Conservation (phyloP, 1,140 invertebrate species). For the Musca vetustissima region DNA sequence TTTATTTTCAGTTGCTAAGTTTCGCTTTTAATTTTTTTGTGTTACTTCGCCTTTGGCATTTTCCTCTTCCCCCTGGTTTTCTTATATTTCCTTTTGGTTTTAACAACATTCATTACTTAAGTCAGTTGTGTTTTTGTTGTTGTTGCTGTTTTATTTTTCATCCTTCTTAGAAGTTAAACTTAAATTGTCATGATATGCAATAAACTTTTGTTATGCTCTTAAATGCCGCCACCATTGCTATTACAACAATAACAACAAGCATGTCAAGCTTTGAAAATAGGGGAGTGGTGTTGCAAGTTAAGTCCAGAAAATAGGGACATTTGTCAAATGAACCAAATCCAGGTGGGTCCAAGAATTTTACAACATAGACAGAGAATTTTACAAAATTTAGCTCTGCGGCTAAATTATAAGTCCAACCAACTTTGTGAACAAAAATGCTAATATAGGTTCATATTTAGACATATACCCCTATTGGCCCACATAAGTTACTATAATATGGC, state of each 20-base stretch:
- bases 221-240: constrained; percentile 11
- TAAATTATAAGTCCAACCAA: too few species aligned
- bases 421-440: too few species aligned
- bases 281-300: too few species aligned
- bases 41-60: background rate
- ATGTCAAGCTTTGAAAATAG: background rate
- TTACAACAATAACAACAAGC: constrained; percentile 12
- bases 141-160: background rate
- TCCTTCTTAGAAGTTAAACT: constrained; percentile 16
- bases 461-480: too few species aligned
- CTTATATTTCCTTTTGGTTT: background rate
- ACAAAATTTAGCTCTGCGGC: too few species aligned
- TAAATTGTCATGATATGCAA: constrained; percentile 21
- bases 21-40: constrained; percentile 10
- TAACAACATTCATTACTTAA: constrained; percentile 23
- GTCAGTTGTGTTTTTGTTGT: background rate
- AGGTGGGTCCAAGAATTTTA: too few species aligned
- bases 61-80: background rate
- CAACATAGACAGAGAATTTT: too few species aligned
- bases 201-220: constrained; percentile 21
- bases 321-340: too few species aligned
- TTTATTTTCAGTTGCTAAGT: constrained; percentile 15
- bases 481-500: too few species aligned
- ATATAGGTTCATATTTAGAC: too few species aligned
- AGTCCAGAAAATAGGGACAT: too few species aligned